Evolutionary conservation across 2,888 invertebrate species (phyloP).

Genomic region (Unio delphinus): DNA sequence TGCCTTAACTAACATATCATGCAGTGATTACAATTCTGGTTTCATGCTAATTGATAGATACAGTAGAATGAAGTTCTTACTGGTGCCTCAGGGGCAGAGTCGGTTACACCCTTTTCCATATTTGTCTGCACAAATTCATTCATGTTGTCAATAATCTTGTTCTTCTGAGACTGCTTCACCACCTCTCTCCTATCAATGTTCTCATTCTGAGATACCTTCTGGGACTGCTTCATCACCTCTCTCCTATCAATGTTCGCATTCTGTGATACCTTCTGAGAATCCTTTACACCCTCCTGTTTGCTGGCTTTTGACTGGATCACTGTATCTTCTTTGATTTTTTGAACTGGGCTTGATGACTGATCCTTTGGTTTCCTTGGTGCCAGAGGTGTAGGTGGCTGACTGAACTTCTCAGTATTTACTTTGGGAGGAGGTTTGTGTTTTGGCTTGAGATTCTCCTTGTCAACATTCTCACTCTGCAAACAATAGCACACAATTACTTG

Average conservation of each 20-base stretch:
- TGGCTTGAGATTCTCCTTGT: constrained; percentile 21
- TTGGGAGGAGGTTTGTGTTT: constrained; percentile 37
- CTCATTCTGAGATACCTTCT: constrained; percentile 24
- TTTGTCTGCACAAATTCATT: constrained; percentile 65
- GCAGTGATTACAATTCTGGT: too few relatives aligned
- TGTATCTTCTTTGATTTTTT: constrained; percentile 8
- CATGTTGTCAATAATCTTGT: constrained; percentile 41
- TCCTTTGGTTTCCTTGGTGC: constrained; percentile 44
- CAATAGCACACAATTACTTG: too few relatives aligned
- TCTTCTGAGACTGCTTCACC: constrained; percentile 30
- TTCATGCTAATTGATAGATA: too few relatives aligned
- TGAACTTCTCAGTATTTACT: constrained; percentile 43
- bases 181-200: constrained; percentile 28
- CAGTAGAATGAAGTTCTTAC: constrained; percentile 35
- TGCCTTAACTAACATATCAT: too few relatives aligned
- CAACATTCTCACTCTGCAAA: not conserved
- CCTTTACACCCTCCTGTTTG: constrained; percentile 4
- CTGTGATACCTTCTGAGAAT: constrained; percentile 16
- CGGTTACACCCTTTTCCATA: constrained; percentile 55
- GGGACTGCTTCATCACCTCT: constrained; percentile 29
- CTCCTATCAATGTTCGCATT: constrained; percentile 28
- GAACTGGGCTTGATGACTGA: constrained; percentile 12
- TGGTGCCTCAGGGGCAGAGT: constrained; percentile 59
- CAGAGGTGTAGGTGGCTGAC: constrained; percentile 41
- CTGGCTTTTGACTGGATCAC: constrained; percentile 1